Conservation (phyloP, 2,888 invertebrate genomes). For the Drosophila anomalata region DNA sequence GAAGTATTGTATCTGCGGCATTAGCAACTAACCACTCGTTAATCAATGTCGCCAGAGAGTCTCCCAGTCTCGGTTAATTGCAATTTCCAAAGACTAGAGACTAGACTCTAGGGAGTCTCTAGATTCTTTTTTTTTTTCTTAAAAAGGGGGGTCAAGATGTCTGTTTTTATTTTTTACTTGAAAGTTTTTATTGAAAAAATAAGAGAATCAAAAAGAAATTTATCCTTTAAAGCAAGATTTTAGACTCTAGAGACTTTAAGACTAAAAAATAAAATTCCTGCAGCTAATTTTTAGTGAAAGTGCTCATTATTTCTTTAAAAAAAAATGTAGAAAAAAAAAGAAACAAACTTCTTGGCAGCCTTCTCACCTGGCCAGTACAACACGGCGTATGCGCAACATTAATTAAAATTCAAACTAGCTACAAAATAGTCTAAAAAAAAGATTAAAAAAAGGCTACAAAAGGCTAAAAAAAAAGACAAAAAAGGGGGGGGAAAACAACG, state of each 20-base stretch:
- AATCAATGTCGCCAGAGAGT: slow-evolving; percentile 69
- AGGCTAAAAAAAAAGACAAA: slow-evolving; percentile 1
- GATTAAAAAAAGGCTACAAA: slow-evolving; percentile 6
- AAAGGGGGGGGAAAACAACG: background rate
- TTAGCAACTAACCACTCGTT: slow-evolving; percentile 62
- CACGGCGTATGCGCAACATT: slow-evolving; percentile 63
- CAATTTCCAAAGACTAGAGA: background rate
- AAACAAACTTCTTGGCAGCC: slow-evolving; percentile 34
- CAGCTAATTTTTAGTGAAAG: background rate
- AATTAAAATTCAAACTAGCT: slow-evolving; percentile 59
- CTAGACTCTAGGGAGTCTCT: background rate
- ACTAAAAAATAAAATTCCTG: no score
- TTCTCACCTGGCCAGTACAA: slow-evolving; percentile 29
- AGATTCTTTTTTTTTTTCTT: background rate
- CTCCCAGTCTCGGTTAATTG: background rate
- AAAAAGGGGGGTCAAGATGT: background rate
- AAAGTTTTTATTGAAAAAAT: no score
- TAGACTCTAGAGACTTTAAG: no score
- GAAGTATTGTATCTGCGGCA: slow-evolving; percentile 7
- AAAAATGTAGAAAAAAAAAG: slow-evolving; percentile 37
- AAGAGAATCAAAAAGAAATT: no score
- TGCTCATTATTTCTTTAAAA: no score
- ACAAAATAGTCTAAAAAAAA: background rate
- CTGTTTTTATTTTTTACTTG: background rate
- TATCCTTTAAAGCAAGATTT: no score